A percentile compares a stretch with the other conserved stretches of the same genome.
These are phyloP conservation scores for Tryphoninae sp. DNA, from an alignment of 2,888 invertebrate genomes.

Conservation along the genomic window DNA sequence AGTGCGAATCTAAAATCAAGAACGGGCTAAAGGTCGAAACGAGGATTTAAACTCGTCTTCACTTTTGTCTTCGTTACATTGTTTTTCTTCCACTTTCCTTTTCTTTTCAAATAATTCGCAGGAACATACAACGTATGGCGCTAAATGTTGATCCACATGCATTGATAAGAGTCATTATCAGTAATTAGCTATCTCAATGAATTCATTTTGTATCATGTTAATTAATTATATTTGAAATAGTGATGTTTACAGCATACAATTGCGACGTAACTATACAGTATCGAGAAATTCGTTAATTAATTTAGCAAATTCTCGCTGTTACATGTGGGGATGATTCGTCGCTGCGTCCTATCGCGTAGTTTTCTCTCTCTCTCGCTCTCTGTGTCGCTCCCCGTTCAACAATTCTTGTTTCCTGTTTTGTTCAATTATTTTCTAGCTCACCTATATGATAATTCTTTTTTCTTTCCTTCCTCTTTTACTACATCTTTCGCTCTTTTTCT, in stretches of 20 bases:
- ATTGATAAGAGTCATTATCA: too few species aligned
- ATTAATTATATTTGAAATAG: conserved; percentile 75
- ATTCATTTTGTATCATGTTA: conserved; percentile 41
- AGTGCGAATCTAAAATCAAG: too few species aligned
- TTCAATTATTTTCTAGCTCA: conserved; percentile 30
- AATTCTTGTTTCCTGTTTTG: background rate
- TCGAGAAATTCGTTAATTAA: conserved; percentile 71
- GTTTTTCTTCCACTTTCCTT: too few species aligned
- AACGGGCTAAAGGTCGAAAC: too few species aligned
- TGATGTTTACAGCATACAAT: conserved; percentile 77
- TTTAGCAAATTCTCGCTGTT: conserved; percentile 62
- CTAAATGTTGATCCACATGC: too few species aligned
- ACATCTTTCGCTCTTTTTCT: conserved; percentile 2
- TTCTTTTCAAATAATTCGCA: too few species aligned
- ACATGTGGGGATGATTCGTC: conserved; percentile 48
- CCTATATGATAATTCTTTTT: conserved; percentile 34
- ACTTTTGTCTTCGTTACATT: too few species aligned
- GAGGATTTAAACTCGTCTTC: too few species aligned
- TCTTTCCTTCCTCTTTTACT: conserved; percentile 22
- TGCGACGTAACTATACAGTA: conserved; percentile 72
- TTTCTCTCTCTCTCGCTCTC: conserved; percentile 30
- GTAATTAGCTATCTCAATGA: background rate
- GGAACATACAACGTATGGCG: too few species aligned
- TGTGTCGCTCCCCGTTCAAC: background rate
- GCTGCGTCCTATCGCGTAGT: conserved; percentile 13